Evolutionary conservation across 2,797 vertebrate species (phyloP).

Genomic region (Orestias chungarensis): DNA sequence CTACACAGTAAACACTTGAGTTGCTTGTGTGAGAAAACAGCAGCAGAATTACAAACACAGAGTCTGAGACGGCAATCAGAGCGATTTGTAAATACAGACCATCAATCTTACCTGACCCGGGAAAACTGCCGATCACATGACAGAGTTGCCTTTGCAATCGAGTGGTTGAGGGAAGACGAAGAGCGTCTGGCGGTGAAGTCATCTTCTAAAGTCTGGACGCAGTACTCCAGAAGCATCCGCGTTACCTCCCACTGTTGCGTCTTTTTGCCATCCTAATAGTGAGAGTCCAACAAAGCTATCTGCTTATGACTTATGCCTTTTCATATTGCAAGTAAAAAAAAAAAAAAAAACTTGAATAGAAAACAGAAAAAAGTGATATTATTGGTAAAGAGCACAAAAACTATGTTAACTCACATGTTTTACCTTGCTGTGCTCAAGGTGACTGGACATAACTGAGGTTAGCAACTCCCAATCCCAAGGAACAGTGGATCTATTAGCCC

Average conservation of each 20-base stretch:
- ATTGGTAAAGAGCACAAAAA: neutral
- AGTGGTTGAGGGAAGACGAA: slow-evolving; percentile 73
- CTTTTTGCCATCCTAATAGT: slow-evolving; percentile 61
- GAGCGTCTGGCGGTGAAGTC: slow-evolving; percentile 84
- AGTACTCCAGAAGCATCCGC: slow-evolving; percentile 88
- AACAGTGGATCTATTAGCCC: slow-evolving; percentile 78
- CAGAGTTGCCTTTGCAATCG: slow-evolving; percentile 85
- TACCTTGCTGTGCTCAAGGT: slow-evolving; percentile 79
- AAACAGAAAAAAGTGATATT: neutral
- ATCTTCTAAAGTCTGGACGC: slow-evolving; percentile 91
- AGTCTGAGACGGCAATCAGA: neutral
- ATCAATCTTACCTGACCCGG: slow-evolving; percentile 85
- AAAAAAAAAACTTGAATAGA: neutral
- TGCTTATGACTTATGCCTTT: neutral
- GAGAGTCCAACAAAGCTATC: neutral
- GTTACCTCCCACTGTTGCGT: slow-evolving; percentile 64
- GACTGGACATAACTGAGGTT: slow-evolving; percentile 79
- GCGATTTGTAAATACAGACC: neutral
- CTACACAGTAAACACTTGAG: slow-evolving; percentile 80
- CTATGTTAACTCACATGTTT: slow-evolving; percentile 2
- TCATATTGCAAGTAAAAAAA: neutral
- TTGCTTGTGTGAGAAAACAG: neutral
- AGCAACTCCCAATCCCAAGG: slow-evolving; percentile 93
- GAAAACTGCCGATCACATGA: slow-evolving; percentile 85
- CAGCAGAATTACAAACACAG: neutral